Evolutionary conservation across 1,140 invertebrate genomes (phyloP).

Genomic region (Zophobas atratus): DNA sequence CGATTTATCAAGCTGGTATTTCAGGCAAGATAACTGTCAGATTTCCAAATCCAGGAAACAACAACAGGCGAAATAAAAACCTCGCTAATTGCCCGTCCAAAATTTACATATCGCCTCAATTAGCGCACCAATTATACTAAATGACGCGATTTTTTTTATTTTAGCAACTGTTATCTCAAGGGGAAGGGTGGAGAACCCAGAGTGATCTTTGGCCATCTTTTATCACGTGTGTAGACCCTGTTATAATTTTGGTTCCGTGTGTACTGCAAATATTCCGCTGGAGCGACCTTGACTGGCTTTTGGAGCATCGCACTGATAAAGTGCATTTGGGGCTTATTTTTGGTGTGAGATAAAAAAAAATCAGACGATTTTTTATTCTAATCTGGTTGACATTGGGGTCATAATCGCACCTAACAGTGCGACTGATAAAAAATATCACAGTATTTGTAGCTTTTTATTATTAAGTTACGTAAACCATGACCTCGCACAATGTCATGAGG

Average conservation of each 20-base stretch:
- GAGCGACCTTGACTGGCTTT: slow-evolving; percentile 11
- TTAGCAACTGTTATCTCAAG: slow-evolving; percentile 6
- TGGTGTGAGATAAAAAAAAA: slow-evolving; percentile 39
- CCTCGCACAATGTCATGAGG: slow-evolving; percentile 63
- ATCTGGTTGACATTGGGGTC: slow-evolving; percentile 22
- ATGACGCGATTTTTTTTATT: slow-evolving; percentile 14
- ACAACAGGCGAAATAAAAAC: neutral
- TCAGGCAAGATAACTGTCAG: neutral
- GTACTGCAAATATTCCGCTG: neutral
- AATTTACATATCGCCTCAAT: slow-evolving; percentile 3
- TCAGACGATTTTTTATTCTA: slow-evolving; percentile 43
- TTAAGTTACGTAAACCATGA: slow-evolving; percentile 63
- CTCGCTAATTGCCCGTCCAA: slow-evolving; percentile 5
- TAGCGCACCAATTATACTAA: slow-evolving; percentile 11
- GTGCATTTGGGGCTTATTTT: slow-evolving; percentile 36
- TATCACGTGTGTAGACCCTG: neutral
- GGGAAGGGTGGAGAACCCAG: slow-evolving; percentile 2
- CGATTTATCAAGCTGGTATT: slow-evolving; percentile 8
- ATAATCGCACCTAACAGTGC: slow-evolving; percentile 27
- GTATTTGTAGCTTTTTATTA: slow-evolving; percentile 40
- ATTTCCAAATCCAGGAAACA: neutral
- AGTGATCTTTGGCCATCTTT: slow-evolving; percentile 24
- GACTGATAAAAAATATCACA: slow-evolving; percentile 44
- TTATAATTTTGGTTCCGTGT: slow-evolving; percentile 11
- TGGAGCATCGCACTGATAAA: slow-evolving; percentile 12